A percentile compares a stretch with the other conserved stretches of the same genome.
These are phyloP conservation scores for Trachymyrmex cornetzi DNA, from an alignment of 1,140 invertebrate genomes.

Conservation along the genomic window DNA sequence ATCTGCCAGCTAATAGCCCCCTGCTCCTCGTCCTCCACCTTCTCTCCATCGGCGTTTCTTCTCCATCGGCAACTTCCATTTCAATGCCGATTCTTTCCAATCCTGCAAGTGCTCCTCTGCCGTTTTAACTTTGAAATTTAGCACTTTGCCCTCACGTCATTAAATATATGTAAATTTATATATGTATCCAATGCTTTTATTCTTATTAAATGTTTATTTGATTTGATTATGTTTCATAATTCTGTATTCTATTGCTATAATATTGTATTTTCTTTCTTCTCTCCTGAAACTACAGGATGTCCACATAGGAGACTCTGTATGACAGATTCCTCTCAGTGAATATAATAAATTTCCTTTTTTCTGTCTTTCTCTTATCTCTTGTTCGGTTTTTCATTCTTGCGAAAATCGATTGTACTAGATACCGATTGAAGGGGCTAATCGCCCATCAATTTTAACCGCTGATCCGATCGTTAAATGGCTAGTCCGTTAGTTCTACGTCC, in stretches of 20 bases:
- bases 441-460: slow-evolving; percentile 45
- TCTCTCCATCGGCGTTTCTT: slow-evolving; percentile 59
- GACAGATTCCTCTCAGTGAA: background rate
- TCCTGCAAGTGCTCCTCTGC: slow-evolving; percentile 57
- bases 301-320: background rate
- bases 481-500: slow-evolving; percentile 3
- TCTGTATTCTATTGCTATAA: background rate
- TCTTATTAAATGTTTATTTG: background rate
- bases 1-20: slow-evolving; percentile 86
- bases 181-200: background rate
- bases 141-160: background rate
- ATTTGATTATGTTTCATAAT: background rate
- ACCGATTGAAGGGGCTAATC: slow-evolving; percentile 39
- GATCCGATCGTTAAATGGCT: slow-evolving; percentile 54
- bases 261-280: background rate
- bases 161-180: background rate
- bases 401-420: slow-evolving; percentile 44
- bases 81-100: slow-evolving; percentile 65
- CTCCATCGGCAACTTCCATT: slow-evolving; percentile 68
- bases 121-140: slow-evolving; percentile 19
- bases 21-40: slow-evolving; percentile 68
- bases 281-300: background rate
- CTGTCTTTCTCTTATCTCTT: background rate
- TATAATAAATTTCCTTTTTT: slow-evolving; percentile 15
- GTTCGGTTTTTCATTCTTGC: slow-evolving; percentile 22